A percentile compares a stretch with the other conserved stretches of the same genome.
Conservation (phyloP, 53 echinoderm and acorn worm species). For the Echinometra lucunter region DNA sequence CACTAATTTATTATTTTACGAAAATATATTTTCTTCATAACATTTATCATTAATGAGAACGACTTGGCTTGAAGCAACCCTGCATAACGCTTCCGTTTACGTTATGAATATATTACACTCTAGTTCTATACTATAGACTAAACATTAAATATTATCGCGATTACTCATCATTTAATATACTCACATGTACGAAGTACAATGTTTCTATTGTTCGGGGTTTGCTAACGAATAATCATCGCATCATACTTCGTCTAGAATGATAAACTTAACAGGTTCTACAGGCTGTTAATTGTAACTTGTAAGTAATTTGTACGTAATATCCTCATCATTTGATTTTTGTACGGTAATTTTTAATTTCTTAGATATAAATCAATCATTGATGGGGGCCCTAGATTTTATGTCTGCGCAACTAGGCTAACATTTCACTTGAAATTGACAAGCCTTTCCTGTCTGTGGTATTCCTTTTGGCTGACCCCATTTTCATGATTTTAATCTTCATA, state of each 20-base stretch:
- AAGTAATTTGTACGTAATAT: too few species aligned
- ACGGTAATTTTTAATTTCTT: too few species aligned
- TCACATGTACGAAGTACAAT: not conserved
- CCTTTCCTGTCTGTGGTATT: too few species aligned
- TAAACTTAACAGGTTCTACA: not conserved
- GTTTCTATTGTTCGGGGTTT: not conserved
- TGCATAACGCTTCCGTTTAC: not conserved
- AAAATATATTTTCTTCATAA: not conserved
- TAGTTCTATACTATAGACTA: not conserved
- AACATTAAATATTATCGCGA: not conserved
- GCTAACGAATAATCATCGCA: not conserved
- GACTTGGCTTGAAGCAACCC: not conserved
- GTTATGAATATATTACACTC: not conserved
- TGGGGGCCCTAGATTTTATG: too few species aligned
- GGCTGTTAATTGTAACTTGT: too few species aligned
- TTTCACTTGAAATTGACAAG: too few species aligned
- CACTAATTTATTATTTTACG: not conserved
- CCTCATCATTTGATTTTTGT: too few species aligned
- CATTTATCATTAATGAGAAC: not conserved
- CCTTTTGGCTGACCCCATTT: too few species aligned
- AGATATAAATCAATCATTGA: too few species aligned
- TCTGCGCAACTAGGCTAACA: too few species aligned
- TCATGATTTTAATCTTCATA: too few species aligned
- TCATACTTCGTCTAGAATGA: not conserved
- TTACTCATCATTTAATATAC: not conserved